Evolutionary conservation across 2,113 vertebrate genomes (phyloP).

Genomic region (Rhizomys pruinosus): DNA sequence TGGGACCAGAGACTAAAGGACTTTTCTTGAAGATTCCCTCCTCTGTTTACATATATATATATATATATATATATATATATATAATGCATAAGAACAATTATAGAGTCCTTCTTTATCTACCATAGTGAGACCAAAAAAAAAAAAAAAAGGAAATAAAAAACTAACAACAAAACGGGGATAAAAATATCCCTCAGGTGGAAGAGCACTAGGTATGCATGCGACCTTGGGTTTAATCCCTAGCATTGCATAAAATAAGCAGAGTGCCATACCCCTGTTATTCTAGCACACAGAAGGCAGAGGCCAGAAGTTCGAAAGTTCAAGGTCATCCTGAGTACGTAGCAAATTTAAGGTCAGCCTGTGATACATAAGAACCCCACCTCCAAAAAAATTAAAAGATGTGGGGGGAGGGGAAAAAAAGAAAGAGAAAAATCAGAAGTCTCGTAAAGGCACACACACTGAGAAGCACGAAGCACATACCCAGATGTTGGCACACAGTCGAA

Average conservation of each 20-base stretch:
- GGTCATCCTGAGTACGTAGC: no score
- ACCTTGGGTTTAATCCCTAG: background rate
- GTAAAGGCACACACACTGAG: background rate
- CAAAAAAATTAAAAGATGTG: no score
- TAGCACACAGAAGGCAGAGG: background rate
- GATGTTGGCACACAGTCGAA: no score
- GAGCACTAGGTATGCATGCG: background rate
- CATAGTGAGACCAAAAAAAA: background rate
- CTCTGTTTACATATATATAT: background rate
- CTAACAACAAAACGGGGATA: background rate
- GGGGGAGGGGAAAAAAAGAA: background rate
- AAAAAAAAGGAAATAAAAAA: background rate
- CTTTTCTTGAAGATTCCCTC: constrained; percentile 6
- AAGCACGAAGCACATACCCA: background rate
- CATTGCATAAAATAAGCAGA: background rate
- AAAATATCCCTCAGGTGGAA: background rate
- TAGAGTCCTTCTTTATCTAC: constrained; percentile 17
- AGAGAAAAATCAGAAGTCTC: background rate
- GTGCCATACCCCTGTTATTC: background rate
- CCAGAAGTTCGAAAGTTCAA: no score
- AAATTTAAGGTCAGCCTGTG: no score
- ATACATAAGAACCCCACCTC: no score
- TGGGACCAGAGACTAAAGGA: background rate
- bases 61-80: no score
- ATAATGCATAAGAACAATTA: background rate